Conservation (phyloP, 2,888 invertebrate genomes). For the Oithona nana region DNA sequence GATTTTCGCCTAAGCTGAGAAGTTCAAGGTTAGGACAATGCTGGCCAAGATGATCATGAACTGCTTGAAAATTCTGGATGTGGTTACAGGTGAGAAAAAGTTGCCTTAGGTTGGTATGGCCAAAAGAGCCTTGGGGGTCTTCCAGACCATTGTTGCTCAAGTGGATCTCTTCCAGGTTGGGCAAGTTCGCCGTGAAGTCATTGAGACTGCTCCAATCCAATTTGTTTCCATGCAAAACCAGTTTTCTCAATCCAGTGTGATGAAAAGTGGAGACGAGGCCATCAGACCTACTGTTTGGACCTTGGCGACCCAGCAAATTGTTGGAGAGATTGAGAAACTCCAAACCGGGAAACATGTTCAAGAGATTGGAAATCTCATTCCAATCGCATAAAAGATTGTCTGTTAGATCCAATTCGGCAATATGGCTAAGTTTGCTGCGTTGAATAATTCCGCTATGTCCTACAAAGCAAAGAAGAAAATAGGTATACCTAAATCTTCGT, state of each 20-base stretch:
- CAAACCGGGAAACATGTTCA: not conserved
- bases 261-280: not conserved
- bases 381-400: constrained; percentile 9
- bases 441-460: not conserved
- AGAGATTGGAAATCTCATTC: not conserved
- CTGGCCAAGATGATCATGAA: not conserved
- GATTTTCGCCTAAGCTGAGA: not conserved
- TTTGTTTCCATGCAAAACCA: constrained; percentile 8
- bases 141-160: constrained; percentile 6
- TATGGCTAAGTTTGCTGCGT: not conserved
- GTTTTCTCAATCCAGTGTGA: not conserved
- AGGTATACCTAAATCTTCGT: not conserved
- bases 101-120: not conserved
- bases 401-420: constrained; percentile 10
- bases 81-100: not conserved
- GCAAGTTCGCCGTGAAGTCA: not conserved
- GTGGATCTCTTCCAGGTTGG: constrained; percentile 5
- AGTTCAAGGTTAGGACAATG: not conserved
- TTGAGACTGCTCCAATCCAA: constrained; percentile 3
- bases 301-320: not conserved
- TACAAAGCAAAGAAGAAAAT: not conserved
- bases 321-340: constrained; percentile 13
- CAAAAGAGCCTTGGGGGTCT: not conserved
- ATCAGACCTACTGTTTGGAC: not conserved
- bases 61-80: not conserved